Evolutionary conservation across 2,797 vertebrate genomes (phyloP).

Genomic region (Notolabrus celidotus): DNA sequence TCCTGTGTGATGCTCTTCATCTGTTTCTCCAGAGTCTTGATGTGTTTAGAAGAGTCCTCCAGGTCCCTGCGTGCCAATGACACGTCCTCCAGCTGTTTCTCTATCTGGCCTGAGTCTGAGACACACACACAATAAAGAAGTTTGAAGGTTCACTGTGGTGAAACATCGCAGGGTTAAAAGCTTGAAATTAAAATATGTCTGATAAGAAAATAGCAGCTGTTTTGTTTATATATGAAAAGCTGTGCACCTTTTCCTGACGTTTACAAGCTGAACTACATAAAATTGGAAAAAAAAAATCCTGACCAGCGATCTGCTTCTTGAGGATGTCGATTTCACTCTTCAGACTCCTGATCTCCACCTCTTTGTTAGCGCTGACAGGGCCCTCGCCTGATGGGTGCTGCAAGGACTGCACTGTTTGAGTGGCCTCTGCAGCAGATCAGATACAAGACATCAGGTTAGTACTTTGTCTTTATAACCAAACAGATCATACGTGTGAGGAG

Average conservation of each 20-base stretch:
- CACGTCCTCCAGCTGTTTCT: constrained; percentile 93
- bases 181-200: background rate
- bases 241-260: no score
- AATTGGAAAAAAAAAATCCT: constrained; percentile 20
- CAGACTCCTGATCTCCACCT: constrained; percentile 94
- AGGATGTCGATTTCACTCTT: constrained; percentile 96
- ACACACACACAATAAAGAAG: constrained; percentile 29
- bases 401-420: constrained; percentile 94
- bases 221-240: background rate
- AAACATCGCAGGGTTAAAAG: background rate
- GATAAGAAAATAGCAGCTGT: background rate
- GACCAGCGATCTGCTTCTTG: constrained; percentile 94
- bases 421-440: constrained; percentile 87
- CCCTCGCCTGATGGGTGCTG: constrained; percentile 91
- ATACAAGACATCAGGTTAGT: background rate
- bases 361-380: constrained; percentile 89
- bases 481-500: background rate
- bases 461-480: background rate
- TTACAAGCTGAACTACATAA: no score
- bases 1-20: constrained; percentile 91
- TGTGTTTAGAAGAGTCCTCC: constrained; percentile 93
- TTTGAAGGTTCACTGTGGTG: background rate
- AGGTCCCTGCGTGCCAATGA: constrained; percentile 87
- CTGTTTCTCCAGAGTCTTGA: constrained; percentile 94
- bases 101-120: constrained; percentile 90